These are phyloP conservation scores for Discoglossus pictus DNA, from an alignment of 2,797 vertebrate genomes.

Conservation along the genomic window DNA sequence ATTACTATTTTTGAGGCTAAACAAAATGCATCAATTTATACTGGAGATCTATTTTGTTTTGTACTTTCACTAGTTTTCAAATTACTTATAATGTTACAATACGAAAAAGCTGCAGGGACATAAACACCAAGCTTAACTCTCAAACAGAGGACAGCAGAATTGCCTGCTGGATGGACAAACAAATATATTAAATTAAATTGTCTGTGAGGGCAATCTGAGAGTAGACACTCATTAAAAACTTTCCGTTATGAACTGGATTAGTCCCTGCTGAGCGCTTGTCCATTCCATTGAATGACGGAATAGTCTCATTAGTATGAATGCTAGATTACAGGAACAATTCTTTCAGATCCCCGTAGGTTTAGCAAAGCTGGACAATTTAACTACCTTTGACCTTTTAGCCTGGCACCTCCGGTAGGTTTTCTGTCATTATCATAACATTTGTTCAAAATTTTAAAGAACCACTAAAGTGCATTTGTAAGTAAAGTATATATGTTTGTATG, in stretches of 20 bases:
- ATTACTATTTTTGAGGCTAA: too few relatives aligned
- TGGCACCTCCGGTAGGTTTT: neutral
- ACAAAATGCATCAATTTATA: too few relatives aligned
- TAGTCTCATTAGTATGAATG: neutral
- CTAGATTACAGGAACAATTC: slow-evolving; percentile 19
- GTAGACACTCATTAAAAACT: slow-evolving; percentile 11
- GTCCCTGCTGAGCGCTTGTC: neutral
- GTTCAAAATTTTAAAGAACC: slow-evolving; percentile 1
- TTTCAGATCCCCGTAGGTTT: slow-evolving; percentile 14
- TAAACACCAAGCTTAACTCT: neutral
- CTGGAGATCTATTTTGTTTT: too few relatives aligned
- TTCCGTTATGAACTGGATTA: slow-evolving; percentile 10
- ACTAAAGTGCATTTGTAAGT: too few relatives aligned
- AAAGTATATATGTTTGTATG: too few relatives aligned
- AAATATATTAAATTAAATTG: slow-evolving; percentile 34
- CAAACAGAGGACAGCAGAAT: neutral
- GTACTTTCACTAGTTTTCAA: too few relatives aligned
- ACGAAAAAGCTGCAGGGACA: too few relatives aligned
- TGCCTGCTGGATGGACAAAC: neutral
- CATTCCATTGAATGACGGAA: slow-evolving; percentile 10
- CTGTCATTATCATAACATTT: slow-evolving; percentile 1
- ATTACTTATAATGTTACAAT: too few relatives aligned
- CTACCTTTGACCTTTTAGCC: neutral
- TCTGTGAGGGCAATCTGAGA: slow-evolving; percentile 26
- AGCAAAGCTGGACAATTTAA: slow-evolving; percentile 21